Evolutionary conservation across 1,140 invertebrate genomes (phyloP).

Genomic region (Nasonia giraulti): DNA sequence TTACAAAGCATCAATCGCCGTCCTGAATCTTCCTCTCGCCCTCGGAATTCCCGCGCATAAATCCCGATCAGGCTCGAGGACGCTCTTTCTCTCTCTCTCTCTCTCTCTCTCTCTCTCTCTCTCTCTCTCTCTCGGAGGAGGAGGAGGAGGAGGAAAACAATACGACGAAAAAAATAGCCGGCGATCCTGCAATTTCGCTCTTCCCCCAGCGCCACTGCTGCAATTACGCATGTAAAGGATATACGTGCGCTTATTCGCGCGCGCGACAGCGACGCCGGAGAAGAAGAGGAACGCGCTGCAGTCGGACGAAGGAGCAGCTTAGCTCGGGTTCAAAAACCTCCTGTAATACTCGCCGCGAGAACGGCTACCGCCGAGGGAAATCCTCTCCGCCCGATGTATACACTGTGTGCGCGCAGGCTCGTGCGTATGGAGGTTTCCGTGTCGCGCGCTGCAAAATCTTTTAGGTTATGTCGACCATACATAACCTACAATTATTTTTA

Average conservation of each 20-base stretch:
- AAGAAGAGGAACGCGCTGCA: conserved; percentile 20
- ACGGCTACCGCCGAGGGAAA: neutral
- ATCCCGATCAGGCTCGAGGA: conserved; percentile 16
- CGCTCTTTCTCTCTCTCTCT: no score
- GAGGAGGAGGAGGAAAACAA: neutral
- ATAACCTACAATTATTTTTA: neutral
- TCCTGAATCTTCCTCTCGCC: neutral
- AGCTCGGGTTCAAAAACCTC: conserved; percentile 22
- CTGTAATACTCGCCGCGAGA: neutral
- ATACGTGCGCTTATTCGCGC: conserved; percentile 2
- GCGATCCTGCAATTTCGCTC: conserved; percentile 5
- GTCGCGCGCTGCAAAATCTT: neutral
- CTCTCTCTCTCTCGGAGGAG: no score
- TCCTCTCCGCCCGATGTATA: neutral
- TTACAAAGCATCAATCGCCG: neutral
- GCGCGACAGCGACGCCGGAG: conserved; percentile 18
- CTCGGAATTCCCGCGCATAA: conserved; percentile 19
- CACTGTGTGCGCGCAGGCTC: no score
- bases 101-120: no score
- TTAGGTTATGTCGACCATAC: neutral
- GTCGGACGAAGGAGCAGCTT: neutral
- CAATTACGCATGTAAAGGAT: conserved; percentile 38
- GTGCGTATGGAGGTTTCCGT: neutral
- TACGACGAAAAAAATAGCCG: conserved; percentile 8
- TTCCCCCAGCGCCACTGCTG: neutral